These are phyloP conservation scores for Manduca sexta DNA, from an alignment of 1,140 invertebrate species.

Conservation along the genomic window DNA sequence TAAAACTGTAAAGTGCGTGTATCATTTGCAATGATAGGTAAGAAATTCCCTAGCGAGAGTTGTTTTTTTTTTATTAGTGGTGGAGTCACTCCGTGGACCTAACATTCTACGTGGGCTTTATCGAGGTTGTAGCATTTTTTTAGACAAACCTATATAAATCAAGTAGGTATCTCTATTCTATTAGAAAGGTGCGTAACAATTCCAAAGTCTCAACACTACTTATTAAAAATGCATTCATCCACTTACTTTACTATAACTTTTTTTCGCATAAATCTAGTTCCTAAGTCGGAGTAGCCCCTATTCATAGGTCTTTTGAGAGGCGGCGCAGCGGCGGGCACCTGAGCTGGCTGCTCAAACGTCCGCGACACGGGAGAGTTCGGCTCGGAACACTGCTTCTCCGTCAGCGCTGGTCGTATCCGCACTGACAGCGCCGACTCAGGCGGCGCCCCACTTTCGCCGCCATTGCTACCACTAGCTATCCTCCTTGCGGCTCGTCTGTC, in stretches of 20 bases:
- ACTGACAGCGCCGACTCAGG: slow-evolving; percentile 28
- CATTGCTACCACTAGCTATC: slow-evolving; percentile 39
- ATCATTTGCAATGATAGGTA: no score
- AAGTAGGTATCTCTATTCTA: no score
- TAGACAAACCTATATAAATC: no score
- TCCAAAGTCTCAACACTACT: no score
- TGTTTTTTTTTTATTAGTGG: no score
- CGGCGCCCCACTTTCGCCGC: slow-evolving; percentile 34
- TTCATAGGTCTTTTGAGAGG: slow-evolving; percentile 77
- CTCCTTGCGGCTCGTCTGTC: slow-evolving; percentile 81
- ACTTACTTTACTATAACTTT: slow-evolving; percentile 82
- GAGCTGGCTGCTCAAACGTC: slow-evolving; percentile 41
- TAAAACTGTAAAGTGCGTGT: no score
- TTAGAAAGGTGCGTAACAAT: no score
- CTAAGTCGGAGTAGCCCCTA: slow-evolving; percentile 85
- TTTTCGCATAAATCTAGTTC: slow-evolving; percentile 85
- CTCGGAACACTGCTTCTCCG: slow-evolving; percentile 85
- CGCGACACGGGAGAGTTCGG: slow-evolving; percentile 79
- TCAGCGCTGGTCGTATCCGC: slow-evolving; percentile 76
- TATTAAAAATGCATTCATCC: no score
- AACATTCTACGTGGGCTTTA: no score
- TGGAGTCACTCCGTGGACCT: no score
- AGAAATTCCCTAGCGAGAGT: no score
- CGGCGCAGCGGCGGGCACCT: slow-evolving; percentile 38
- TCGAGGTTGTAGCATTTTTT: no score